phyloP scores from a whole-genome alignment of 2,888 invertebrate species.

The Onthophagus sagittarius region DNA sequence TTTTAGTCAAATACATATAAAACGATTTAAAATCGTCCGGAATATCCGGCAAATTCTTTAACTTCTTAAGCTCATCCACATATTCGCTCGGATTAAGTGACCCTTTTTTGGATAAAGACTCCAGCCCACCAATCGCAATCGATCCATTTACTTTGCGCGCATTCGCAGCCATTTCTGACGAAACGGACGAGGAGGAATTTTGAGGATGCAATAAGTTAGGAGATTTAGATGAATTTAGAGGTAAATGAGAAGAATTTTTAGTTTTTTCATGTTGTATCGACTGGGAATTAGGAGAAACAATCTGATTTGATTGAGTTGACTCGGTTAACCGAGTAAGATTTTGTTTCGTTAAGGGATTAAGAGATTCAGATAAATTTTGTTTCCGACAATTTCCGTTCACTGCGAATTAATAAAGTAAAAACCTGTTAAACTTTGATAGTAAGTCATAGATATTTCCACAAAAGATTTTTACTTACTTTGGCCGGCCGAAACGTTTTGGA shows the following conservation, averaged over 20 bases:
- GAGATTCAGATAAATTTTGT: neutral
- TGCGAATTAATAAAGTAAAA: neutral
- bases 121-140: neutral
- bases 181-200: too few relatives aligned
- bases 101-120: slow-evolving; percentile 16
- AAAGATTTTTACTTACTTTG: neutral
- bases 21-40: slow-evolving; percentile 18
- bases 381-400: neutral
- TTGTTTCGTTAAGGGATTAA: neutral
- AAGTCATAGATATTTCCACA: neutral
- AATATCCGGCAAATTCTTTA: slow-evolving; percentile 5
- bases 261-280: too few relatives aligned
- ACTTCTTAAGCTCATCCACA: slow-evolving; percentile 10
- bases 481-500: neutral
- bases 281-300: too few relatives aligned
- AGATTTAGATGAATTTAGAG: too few relatives aligned
- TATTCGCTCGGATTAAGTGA: slow-evolving; percentile 13
- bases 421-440: neutral
- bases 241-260: too few relatives aligned
- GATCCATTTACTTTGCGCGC: too few relatives aligned
- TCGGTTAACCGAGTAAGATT: too few relatives aligned
- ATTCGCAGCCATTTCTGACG: too few relatives aligned
- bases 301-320: too few relatives aligned
- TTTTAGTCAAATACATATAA: slow-evolving; percentile 17
- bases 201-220: too few relatives aligned